Percentiles rank a stretch among this genome's conserved stretches.
phyloP scores from a whole-genome alignment of 2,797 vertebrate genomes.

The Pseudotriccus pelzelni region DNA sequence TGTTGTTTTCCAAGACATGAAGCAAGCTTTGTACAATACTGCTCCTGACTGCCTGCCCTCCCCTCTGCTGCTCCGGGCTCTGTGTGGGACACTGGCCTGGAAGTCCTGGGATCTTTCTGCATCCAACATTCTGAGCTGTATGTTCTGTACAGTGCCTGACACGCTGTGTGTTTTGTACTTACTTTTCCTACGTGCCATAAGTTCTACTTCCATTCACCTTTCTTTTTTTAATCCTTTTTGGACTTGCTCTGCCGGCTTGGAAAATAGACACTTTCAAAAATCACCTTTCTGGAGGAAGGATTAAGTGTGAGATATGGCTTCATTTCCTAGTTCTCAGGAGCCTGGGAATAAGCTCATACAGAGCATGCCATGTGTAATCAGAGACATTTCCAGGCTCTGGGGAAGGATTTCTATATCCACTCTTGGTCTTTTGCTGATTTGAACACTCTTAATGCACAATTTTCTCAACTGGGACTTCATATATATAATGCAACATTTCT shows the following conservation, averaged over 20 bases:
- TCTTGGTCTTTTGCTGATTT: neutral
- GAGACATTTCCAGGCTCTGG: neutral
- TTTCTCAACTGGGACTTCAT: neutral
- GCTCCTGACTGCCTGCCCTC: neutral
- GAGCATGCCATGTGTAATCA: neutral
- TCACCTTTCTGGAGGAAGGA: neutral
- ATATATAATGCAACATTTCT: neutral
- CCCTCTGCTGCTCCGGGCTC: neutral
- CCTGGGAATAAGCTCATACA: neutral
- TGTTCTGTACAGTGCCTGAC: neutral
- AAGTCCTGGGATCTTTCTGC: neutral
- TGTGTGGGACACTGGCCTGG: neutral
- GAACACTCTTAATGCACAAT: neutral
- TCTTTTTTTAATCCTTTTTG: neutral
- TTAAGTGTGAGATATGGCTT: conserved; percentile 8
- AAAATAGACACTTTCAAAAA: neutral
- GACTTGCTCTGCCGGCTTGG: neutral
- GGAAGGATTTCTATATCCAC: neutral
- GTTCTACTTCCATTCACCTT: neutral
- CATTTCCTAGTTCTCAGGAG: neutral
- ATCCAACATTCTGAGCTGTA: neutral
- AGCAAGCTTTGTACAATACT: neutral
- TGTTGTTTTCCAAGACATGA: conserved; percentile 14
- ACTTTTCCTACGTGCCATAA: neutral
- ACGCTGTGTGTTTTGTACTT: neutral